A percentile compares a stretch with the other conserved stretches of the same genome.
Conservation (phyloP, 2,797 vertebrate species). For the Streptopelia turtur region DNA sequence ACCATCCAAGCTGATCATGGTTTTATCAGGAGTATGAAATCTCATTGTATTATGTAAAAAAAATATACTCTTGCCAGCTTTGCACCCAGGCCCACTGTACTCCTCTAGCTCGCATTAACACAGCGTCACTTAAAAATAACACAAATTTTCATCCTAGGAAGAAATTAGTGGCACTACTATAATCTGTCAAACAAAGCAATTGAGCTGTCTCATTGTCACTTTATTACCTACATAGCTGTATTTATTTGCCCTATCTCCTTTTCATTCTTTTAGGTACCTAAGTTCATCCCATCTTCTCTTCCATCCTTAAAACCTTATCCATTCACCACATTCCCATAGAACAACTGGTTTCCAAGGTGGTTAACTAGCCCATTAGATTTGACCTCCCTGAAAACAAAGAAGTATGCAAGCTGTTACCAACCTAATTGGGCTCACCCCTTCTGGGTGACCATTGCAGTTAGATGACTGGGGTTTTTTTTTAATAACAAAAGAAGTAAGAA, state of each 20-base stretch:
- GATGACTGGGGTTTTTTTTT: not conserved
- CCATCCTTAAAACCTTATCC: not conserved
- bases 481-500: not conserved
- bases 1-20: not conserved
- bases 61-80: not conserved
- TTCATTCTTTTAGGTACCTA: not conserved
- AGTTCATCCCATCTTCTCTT: not conserved
- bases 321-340: not conserved
- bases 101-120: not conserved
- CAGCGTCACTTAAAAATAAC: not conserved
- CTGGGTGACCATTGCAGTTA: not conserved
- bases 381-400: not conserved
- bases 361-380: not conserved
- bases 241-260: not conserved
- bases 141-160: not conserved
- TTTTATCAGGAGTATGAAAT: not conserved
- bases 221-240: not conserved
- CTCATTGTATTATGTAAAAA: not conserved
- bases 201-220: not conserved
- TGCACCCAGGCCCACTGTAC: not conserved
- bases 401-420: not conserved
- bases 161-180: not conserved
- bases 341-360: not conserved
- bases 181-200: not conserved
- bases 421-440: not conserved